These are phyloP conservation scores for Spilosoma lubricipeda DNA, from an alignment of 2,888 invertebrate species.

Conservation along the genomic window DNA sequence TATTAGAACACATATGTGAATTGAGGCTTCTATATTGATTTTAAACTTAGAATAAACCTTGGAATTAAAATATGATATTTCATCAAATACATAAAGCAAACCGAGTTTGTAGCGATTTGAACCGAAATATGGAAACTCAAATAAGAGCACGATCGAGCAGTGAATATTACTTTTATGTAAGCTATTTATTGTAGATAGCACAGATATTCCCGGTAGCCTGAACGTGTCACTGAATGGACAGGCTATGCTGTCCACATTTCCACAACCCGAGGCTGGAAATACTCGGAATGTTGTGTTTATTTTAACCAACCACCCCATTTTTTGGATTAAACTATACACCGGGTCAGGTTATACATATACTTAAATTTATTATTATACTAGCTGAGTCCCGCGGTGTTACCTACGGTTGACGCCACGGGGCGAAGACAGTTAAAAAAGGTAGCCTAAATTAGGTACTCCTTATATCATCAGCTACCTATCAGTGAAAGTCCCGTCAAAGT, in stretches of 20 bases:
- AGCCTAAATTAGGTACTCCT: too few species aligned
- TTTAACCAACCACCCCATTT: slow-evolving; percentile 68
- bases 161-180: slow-evolving; percentile 52
- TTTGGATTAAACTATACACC: slow-evolving; percentile 67
- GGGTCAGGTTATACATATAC: slow-evolving; percentile 33
- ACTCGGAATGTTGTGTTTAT: slow-evolving; percentile 69
- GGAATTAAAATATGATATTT: neutral
- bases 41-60: neutral
- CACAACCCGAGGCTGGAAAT: slow-evolving; percentile 67
- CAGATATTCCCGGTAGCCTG: slow-evolving; percentile 64
- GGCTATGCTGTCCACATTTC: slow-evolving; percentile 67
- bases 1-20: neutral
- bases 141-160: slow-evolving; percentile 34
- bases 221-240: slow-evolving; percentile 69
- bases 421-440: too few species aligned
- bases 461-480: too few species aligned
- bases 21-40: neutral
- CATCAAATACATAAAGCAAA: neutral
- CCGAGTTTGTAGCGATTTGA: neutral
- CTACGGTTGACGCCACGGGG: too few species aligned
- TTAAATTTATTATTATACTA: too few species aligned
- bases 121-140: slow-evolving; percentile 15
- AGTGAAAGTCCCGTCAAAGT: too few species aligned
- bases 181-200: slow-evolving; percentile 59
- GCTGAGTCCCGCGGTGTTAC: too few species aligned